Evolutionary conservation across 2,888 invertebrate species (phyloP), one percentile per base, ranked within the genome.

Genomic region (Phrixothrix hirtus): DNA sequence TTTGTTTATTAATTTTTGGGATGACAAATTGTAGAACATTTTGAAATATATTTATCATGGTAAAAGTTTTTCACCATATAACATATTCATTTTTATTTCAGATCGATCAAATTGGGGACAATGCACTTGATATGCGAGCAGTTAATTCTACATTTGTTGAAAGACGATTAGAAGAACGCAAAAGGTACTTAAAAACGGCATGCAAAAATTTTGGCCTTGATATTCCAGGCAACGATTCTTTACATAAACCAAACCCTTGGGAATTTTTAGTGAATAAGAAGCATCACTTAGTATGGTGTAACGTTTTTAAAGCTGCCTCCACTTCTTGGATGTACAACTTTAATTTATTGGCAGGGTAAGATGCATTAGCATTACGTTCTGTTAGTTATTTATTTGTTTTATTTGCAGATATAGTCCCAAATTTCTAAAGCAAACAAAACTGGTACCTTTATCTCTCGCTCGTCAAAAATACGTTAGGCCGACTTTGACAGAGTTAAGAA

Each of bases 241-340:
- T 81, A 12, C 83, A 85, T 62, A 85, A 84, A 67, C 87, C 91
- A 15, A 89, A 89, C 67, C 85, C 91, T 9, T 91, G 91, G 92
- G 91, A 92, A 74, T 92, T 88, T 74, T 81, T 92, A 68, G 86
- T 91, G 66, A 88, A 88, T 75, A 81, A 83, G 62, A 86, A 89
- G 70, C 85, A 90, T 73, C 88, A 87, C 71, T 81, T 91, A 45
- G 87, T 91, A 70, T 91, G 91, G 91, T 89, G 89, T 72, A 89
- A 89, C 69, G 84, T 89, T 55, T 89, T 89, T 72, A 89, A 89
- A 79, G 88, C 89, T 2, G 89, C 89, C 1, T 92, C 92, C n/a
- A 90, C 92, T 11, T 91, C 92, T 0, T 92, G 92, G 92, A 90
- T 92, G 87, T 91, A 91, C 76, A 92, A 92, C 76, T 92, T 92